Base-by-base conservation (phyloP, 2,797 vertebrate species). In the Pangasius macronema region DNA sequence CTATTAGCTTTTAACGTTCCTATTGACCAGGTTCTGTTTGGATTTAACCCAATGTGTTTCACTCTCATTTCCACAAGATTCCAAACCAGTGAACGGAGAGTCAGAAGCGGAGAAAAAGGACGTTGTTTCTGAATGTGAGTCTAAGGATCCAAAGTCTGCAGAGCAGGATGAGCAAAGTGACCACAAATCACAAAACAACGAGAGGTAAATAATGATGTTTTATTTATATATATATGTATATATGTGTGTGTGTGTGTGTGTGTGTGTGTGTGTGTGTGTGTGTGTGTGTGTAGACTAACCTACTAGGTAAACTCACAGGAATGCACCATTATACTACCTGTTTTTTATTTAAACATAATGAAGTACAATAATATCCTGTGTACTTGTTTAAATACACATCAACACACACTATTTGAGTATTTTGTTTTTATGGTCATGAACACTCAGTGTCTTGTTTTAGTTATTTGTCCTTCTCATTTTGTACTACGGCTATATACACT, bases 41-140 rank as follows among this genome's bases (percentile, higher is more conserved):
- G 9, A 67, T 79, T 87, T 27, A 20, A 72, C 22, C 6, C 49
- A n/a, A 27, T 49, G 42, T 85, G 7, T 68, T 59, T 73, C 22
- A 53, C 2, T 82, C 33, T 82, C 0, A 2, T 83, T 76, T 82
- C 14, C 73, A 39, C 84, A 63, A 97, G 97, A 97, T 84, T 93
- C 95, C n/a, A 92, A 95, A 0, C 96, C 98, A 0, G 94, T 99
- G 84, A 99, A 99, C 0, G 98, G 98, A 0, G 97, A 98, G 86
- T 97, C 97, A 0, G 89, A 94, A 68, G 91, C 93, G 63, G 95
- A 96, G 91, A 97, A 96, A 63, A 97, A 96, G 42, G 93, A 92
- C 0, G 94, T 95, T 33, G 94, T 96, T 57, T 89, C 89, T 22
- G 86, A 95, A 59, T 88, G 84, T 11, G 93, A 95, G 82, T 92